These are phyloP conservation scores for Malthinus flaveolus DNA, from an alignment of 2,888 invertebrate species.

Conservation along the genomic window DNA sequence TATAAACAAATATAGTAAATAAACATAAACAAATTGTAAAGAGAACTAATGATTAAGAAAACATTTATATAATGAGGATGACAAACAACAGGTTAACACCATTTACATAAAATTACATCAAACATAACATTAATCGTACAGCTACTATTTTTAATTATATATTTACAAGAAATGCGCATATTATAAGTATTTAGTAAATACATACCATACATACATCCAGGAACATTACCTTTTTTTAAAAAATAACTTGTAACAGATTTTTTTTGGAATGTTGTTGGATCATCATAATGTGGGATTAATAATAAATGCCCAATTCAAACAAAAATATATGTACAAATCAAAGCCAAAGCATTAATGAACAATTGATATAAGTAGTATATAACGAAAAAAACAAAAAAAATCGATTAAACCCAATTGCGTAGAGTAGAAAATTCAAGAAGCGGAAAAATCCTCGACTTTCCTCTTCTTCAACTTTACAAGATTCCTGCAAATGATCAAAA, in stretches of 20 bases:
- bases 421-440: slow-evolving; percentile 17
- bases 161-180: slow-evolving; percentile 27
- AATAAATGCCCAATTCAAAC: not conserved
- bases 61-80: slow-evolving; percentile 14
- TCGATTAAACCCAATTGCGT: slow-evolving; percentile 7
- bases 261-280: slow-evolving; percentile 42
- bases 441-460: slow-evolving; percentile 13
- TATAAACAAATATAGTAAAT: slow-evolving; percentile 5
- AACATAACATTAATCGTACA: slow-evolving; percentile 30
- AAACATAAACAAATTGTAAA: slow-evolving; percentile 4
- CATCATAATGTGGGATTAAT: slow-evolving; percentile 21
- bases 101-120: slow-evolving; percentile 31
- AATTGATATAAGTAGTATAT: no score
- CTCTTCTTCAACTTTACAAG: slow-evolving; percentile 7
- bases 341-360: no score
- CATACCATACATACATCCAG: slow-evolving; percentile 43
- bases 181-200: slow-evolving; percentile 12
- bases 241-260: slow-evolving; percentile 43
- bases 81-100: slow-evolving; percentile 28
- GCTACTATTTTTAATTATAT: slow-evolving; percentile 14
- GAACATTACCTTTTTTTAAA: slow-evolving; percentile 46
- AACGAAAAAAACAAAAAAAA: no score
- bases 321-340: not conserved
- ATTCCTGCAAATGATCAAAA: no score
- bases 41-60: not conserved